Conservation (phyloP, 2,888 invertebrate genomes). For the Subacronicta megacephala region DNA sequence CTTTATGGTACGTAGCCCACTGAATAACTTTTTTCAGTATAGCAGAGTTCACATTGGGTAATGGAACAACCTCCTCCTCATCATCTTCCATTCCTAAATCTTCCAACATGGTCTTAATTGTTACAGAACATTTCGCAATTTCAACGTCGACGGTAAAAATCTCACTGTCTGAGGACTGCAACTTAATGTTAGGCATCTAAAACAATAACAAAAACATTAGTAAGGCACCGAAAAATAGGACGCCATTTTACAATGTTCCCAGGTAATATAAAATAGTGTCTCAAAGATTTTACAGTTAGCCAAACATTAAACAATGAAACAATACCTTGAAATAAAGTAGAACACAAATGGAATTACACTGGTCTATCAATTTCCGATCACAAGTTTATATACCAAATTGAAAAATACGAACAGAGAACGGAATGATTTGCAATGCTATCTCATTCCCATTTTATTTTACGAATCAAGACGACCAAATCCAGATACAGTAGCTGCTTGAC, state of each 20-base stretch:
- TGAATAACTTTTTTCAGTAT: conserved; percentile 98
- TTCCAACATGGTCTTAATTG: conserved; percentile 99
- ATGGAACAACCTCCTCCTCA: conserved; percentile 97
- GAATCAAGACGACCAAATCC: neutral
- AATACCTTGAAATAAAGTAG: conserved; percentile 32
- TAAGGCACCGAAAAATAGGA: conserved; percentile 32
- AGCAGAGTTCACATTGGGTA: conserved; percentile 99
- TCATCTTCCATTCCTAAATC: conserved; percentile 97
- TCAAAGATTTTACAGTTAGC: neutral
- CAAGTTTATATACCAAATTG: conserved; percentile 22
- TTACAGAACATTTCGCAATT: conserved; percentile 99
- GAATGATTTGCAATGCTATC: conserved; percentile 33
- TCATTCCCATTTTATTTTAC: conserved; percentile 18
- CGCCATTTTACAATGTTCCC: conserved; percentile 54
- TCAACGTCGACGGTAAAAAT: conserved; percentile 98
- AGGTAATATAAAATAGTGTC: conserved; percentile 48
- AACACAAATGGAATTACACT: conserved; percentile 9
- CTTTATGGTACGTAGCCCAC: conserved; percentile 98
- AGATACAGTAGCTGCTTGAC: too few species aligned
- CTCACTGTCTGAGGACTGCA: conserved; percentile 98
- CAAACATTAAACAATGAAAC: neutral
- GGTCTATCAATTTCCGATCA: conserved; percentile 38
- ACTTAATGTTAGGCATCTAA: conserved; percentile 97
- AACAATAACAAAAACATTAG: conserved; percentile 62
- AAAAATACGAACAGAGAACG: conserved; percentile 27